A percentile compares a stretch with the other conserved stretches of the same genome.
phyloP scores from a whole-genome alignment of 2,797 vertebrate genomes.

The Scolopax rusticola region DNA sequence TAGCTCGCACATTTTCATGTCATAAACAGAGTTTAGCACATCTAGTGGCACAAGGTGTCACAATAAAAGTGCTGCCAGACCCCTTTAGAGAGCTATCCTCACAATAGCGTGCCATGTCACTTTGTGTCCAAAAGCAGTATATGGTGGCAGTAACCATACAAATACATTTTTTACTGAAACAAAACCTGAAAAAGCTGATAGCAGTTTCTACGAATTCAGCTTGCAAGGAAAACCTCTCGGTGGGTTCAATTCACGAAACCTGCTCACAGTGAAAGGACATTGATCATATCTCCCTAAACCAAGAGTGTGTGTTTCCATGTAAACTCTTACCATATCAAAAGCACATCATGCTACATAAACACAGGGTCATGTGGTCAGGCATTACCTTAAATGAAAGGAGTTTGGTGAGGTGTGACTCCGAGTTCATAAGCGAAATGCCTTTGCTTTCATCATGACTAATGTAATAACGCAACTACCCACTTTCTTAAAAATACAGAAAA shows the following conservation, averaged over 20 bases:
- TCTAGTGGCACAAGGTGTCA: not conserved
- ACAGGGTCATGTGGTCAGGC: not conserved
- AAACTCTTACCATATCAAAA: not conserved
- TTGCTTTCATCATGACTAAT: not conserved
- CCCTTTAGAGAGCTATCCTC: not conserved
- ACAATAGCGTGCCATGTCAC: not conserved
- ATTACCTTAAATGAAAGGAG: slow-evolving; percentile 2
- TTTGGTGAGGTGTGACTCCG: not conserved
- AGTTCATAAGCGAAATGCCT: not conserved
- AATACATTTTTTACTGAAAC: not conserved
- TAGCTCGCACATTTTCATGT: not conserved
- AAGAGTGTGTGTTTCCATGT: not conserved
- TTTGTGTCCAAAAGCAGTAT: not conserved
- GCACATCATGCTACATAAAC: not conserved
- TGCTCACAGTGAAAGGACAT: not conserved
- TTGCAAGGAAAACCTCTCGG: not conserved
- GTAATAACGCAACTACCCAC: not conserved
- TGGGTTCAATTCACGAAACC: not conserved
- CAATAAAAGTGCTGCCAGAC: not conserved
- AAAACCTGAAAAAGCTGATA: not conserved
- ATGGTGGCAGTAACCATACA: not conserved
- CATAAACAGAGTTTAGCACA: not conserved
- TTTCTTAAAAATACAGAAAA: not conserved
- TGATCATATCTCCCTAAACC: not conserved
- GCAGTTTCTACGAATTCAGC: not conserved